phyloP scores from a whole-genome alignment of 2,888 invertebrate genomes.

The Anthophora plumipes region DNA sequence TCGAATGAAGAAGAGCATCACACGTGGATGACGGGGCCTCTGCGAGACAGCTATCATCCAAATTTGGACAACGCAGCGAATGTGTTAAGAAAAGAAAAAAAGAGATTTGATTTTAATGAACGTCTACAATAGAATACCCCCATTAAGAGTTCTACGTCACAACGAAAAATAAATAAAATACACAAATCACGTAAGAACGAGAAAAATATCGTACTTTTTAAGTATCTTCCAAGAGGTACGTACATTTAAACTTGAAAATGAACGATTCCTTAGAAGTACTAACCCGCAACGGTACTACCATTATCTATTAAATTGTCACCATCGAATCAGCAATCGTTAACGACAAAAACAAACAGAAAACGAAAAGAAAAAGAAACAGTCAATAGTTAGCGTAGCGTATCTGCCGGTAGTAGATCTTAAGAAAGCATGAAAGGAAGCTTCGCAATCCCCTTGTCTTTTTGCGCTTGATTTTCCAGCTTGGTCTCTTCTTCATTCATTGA shows the following conservation, averaged over 20 bases:
- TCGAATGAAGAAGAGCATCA: too few species aligned
- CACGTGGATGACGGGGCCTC: too few species aligned
- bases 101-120: too few species aligned
- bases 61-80: too few species aligned
- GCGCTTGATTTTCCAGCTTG: constrained; percentile 15
- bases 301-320: constrained; percentile 34
- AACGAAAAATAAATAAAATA: too few species aligned
- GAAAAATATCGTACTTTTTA: not conserved
- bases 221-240: not conserved
- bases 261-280: not conserved
- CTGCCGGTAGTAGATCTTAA: constrained; percentile 19
- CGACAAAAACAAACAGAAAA: too few species aligned
- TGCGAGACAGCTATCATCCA: too few species aligned
- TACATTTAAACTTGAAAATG: not conserved
- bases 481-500: constrained; percentile 40
- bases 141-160: not conserved
- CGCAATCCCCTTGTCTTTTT: not conserved
- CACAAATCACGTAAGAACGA: too few species aligned
- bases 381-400: not conserved
- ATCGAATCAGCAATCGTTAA: constrained; percentile 8
- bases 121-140: too few species aligned
- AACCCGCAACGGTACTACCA: not conserved
- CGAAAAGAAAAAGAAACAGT: too few species aligned
- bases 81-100: too few species aligned
- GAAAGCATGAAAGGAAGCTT: constrained; percentile 3